phyloP scores from a whole-genome alignment of 2,888 invertebrate species.

The Geophilus truncorum region DNA sequence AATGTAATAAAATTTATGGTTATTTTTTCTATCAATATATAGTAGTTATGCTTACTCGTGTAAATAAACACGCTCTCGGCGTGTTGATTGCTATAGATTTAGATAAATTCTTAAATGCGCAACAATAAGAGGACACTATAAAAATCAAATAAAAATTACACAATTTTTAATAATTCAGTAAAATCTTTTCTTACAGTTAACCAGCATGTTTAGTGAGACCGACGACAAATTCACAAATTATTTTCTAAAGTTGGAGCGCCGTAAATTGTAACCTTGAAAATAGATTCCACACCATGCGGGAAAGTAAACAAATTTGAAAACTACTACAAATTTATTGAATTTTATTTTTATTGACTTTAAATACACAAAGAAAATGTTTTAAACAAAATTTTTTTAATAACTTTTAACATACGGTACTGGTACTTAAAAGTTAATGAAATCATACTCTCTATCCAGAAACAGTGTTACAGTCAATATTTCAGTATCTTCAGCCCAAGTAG shows the following conservation, averaged over 20 bases:
- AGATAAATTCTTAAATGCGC: not conserved
- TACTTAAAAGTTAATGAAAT: conserved; percentile 81
- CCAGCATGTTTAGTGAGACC: not conserved
- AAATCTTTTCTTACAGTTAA: not conserved
- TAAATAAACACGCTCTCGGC: not conserved
- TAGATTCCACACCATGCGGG: too few species aligned
- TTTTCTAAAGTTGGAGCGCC: too few species aligned
- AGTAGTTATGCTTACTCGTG: not conserved
- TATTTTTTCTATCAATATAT: not conserved
- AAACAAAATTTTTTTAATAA: too few species aligned
- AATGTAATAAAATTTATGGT: not conserved
- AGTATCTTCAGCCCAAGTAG: conserved; percentile 66
- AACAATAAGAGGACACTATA: too few species aligned
- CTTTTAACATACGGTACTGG: too few species aligned
- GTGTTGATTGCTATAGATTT: not conserved
- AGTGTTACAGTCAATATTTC: conserved; percentile 66
- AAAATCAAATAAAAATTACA: too few species aligned
- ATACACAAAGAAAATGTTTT: too few species aligned
- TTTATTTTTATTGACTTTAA: too few species aligned
- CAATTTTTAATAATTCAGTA: not conserved
- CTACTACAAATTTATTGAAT: too few species aligned
- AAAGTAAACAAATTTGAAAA: too few species aligned
- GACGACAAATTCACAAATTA: too few species aligned
- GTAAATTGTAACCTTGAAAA: too few species aligned
- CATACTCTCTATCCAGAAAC: conserved; percentile 71